Percentiles rank a stretch among this genome's conserved stretches.
Evolutionary conservation across 2,888 invertebrate genomes (phyloP).

Genomic region (Thumatha senex): DNA sequence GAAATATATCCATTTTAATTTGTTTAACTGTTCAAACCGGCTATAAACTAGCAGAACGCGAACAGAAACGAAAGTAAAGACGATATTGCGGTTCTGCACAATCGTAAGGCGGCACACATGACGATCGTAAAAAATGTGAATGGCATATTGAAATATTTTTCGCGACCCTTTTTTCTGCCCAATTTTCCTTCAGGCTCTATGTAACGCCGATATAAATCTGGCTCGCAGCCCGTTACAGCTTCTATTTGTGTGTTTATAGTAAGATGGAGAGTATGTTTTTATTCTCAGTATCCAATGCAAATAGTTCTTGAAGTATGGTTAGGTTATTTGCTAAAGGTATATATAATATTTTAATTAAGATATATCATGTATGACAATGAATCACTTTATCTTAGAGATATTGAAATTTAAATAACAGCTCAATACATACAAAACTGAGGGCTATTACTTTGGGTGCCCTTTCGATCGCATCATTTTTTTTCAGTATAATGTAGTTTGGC

Average conservation of each 20-base stretch:
- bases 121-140: constrained; percentile 78
- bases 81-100: constrained; percentile 71
- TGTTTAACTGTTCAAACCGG: constrained; percentile 40
- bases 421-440: too few relatives aligned
- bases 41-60: constrained; percentile 57
- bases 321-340: not conserved
- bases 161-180: constrained; percentile 69
- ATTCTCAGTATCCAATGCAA: constrained; percentile 5
- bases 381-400: too few relatives aligned
- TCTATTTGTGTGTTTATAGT: constrained; percentile 51
- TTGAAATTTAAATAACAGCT: too few relatives aligned
- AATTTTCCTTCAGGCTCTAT: constrained; percentile 66
- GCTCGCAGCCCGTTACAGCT: constrained; percentile 53
- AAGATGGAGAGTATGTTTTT: constrained; percentile 31
- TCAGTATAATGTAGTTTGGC: too few relatives aligned
- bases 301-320: not conserved
- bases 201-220: constrained; percentile 71
- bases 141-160: constrained; percentile 80
- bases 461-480: too few relatives aligned
- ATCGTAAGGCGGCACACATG: constrained; percentile 71
- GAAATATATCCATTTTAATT: constrained; percentile 28
- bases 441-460: too few relatives aligned
- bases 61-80: constrained; percentile 55
- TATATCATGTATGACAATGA: too few relatives aligned
- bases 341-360: too few relatives aligned